Percentiles rank a stretch among this genome's conserved stretches.
These are phyloP conservation scores for Apoda limacodes DNA, from an alignment of 2,888 invertebrate species.

Conservation along the genomic window DNA sequence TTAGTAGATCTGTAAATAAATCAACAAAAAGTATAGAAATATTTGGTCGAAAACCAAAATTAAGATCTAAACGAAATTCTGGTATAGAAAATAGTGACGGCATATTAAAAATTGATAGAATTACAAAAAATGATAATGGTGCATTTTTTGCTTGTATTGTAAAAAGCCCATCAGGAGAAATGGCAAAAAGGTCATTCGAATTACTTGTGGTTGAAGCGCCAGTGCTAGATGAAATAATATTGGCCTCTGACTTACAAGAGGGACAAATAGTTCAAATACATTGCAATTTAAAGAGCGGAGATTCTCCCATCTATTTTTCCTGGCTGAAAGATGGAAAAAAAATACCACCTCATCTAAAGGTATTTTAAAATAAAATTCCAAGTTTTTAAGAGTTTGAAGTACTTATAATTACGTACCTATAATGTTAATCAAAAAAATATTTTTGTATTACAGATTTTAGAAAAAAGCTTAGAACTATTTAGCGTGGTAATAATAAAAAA, in stretches of 20 bases:
- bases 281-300: constrained; percentile 81
- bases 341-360: constrained; percentile 74
- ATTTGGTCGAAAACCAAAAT: constrained; percentile 59
- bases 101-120: constrained; percentile 69
- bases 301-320: constrained; percentile 77
- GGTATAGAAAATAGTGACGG: constrained; percentile 51
- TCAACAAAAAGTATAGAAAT: constrained; percentile 52
- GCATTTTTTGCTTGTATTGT: constrained; percentile 85
- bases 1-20: constrained; percentile 40
- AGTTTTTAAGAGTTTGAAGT: too few relatives aligned
- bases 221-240: constrained; percentile 83
- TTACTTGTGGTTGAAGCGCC: constrained; percentile 80
- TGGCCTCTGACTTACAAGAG: constrained; percentile 84
- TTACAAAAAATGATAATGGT: constrained; percentile 75
- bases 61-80: constrained; percentile 49
- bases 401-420: too few relatives aligned
- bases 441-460: constrained; percentile 72
- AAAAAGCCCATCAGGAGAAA: constrained; percentile 79
- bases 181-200: constrained; percentile 78
- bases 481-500: constrained; percentile 79
- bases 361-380: too few relatives aligned
- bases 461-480: constrained; percentile 76
- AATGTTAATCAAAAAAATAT: too few relatives aligned
- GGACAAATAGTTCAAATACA: constrained; percentile 87
- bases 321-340: constrained; percentile 78